phyloP scores from a whole-genome alignment of 1,140 invertebrate genomes.

The Atta texana region DNA sequence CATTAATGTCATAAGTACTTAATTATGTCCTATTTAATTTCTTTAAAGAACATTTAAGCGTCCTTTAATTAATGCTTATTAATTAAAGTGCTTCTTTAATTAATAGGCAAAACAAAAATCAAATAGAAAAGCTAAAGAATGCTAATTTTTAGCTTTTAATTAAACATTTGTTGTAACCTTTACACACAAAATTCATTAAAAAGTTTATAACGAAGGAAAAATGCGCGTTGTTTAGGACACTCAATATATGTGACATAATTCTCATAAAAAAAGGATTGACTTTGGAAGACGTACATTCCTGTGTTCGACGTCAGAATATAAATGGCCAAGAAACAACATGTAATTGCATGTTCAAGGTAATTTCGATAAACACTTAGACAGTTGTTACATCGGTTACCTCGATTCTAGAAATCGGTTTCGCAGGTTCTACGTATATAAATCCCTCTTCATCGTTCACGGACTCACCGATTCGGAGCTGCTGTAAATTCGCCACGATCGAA shows the following conservation, averaged over 20 bases:
- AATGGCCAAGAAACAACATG: conserved; percentile 10
- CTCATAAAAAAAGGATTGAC: neutral
- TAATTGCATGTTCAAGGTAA: neutral
- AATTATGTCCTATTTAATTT: neutral
- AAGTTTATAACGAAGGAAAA: neutral
- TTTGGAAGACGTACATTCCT: conserved; percentile 1
- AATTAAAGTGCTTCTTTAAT: neutral
- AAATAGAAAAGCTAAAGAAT: neutral
- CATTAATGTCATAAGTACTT: neutral
- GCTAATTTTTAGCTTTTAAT: conserved; percentile 11
- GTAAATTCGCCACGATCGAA: conserved; percentile 87
- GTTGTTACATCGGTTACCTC: conserved; percentile 85
- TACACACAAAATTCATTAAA: neutral
- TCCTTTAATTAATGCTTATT: conserved; percentile 1
- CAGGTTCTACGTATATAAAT: conserved; percentile 83
- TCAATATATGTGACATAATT: neutral
- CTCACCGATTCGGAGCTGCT: conserved; percentile 84
- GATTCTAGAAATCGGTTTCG: conserved; percentile 85
- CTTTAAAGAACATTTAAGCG: neutral
- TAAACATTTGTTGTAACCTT: neutral
- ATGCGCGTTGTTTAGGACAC: neutral
- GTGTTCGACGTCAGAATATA: neutral
- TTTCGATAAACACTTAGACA: conserved; percentile 78
- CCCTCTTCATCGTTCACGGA: conserved; percentile 76
- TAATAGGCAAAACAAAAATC: neutral